These are phyloP conservation scores for Polypterus senegalus DNA, from an alignment of 2,113 vertebrate genomes.

Conservation along the genomic window DNA sequence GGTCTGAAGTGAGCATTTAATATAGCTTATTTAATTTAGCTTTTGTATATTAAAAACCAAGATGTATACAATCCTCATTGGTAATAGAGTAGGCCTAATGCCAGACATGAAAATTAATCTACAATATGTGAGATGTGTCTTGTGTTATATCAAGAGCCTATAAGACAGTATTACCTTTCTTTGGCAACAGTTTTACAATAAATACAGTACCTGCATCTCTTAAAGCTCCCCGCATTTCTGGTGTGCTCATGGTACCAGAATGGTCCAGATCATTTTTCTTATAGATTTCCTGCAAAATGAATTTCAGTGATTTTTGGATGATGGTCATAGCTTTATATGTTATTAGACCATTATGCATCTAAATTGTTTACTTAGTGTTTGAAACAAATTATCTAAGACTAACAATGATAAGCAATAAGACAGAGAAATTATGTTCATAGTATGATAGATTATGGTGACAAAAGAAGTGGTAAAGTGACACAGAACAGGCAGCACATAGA, in stretches of 20 bases:
- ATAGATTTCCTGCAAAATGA: conserved; percentile 43
- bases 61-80: conserved; percentile 11
- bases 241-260: conserved; percentile 46
- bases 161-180: conserved; percentile 22
- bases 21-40: no score
- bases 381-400: not conserved
- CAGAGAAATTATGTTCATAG: not conserved
- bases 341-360: no score
- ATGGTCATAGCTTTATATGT: no score
- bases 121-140: conserved; percentile 7
- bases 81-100: conserved; percentile 25
- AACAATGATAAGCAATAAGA: conserved; percentile 8
- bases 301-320: no score
- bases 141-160: conserved; percentile 22
- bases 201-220: conserved; percentile 41
- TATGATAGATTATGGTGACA: no score
- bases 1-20: no score
- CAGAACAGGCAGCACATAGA: no score
- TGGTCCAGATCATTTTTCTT: conserved; percentile 42
- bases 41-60: conserved; percentile 12
- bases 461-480: no score
- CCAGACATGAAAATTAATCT: conserved; percentile 19
- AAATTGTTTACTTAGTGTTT: no score
- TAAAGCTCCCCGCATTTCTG: conserved; percentile 54
- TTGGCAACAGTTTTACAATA: conserved; percentile 16